Evolutionary conservation across 1,140 invertebrate genomes (phyloP).

Genomic region (Alviniconcha marisindica): DNA sequence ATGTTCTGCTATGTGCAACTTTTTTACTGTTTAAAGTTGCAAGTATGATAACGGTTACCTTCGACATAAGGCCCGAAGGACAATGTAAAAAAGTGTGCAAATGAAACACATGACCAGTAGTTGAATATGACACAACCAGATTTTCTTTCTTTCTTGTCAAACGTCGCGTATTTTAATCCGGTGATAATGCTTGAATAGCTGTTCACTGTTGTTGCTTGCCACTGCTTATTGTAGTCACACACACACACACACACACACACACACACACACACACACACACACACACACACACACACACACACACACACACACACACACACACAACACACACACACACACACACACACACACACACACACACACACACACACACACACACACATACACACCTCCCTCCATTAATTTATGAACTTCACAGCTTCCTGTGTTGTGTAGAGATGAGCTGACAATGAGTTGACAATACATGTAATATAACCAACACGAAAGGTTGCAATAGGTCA

Average conservation of each 20-base stretch:
- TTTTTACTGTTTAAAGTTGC: too few relatives aligned
- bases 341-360: background rate
- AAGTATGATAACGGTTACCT: too few relatives aligned
- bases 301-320: background rate
- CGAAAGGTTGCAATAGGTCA: background rate
- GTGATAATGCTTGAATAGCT: too few relatives aligned
- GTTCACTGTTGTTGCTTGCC: too few relatives aligned
- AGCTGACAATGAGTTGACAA: background rate
- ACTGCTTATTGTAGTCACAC: background rate
- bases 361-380: conserved; percentile 24
- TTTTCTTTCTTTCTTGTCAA: too few relatives aligned
- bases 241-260: background rate
- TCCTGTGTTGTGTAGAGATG: background rate
- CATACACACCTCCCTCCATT: background rate
- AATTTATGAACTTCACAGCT: background rate
- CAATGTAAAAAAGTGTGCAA: background rate
- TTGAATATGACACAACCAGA: background rate
- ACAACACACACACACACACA: background rate
- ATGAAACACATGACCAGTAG: background rate
- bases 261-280: background rate
- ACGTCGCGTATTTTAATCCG: too few relatives aligned
- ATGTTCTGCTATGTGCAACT: too few relatives aligned
- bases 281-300: background rate
- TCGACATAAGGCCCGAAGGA: background rate
- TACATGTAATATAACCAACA: background rate